Base-by-base conservation (phyloP, 2,113 vertebrate species). In the Ancistrus triradiatus region DNA sequence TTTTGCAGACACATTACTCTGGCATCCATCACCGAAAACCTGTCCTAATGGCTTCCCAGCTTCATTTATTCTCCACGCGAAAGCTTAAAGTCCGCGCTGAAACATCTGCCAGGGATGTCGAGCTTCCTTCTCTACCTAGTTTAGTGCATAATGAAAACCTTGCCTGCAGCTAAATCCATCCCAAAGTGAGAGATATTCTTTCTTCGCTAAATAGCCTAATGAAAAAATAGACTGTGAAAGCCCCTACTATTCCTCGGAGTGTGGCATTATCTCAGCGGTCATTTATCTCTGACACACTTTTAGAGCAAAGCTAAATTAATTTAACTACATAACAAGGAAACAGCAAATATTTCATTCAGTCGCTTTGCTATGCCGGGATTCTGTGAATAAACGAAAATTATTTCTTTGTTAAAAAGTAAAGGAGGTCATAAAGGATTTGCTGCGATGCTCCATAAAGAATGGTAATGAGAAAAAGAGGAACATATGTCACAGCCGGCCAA, bases 41-140 rank as follows among this genome's bases (percentile, higher is more conserved):
- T 82, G 78, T 71, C 72, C 80, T 75, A 81, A 81, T 82, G 79
- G 76, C 46, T 81, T 70, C 61, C 74, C 46, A 76, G 73, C 73
- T 78, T 74, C 67, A 66, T 77, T 58, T 60, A 58, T 59, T 68
- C 75, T 57, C 47, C 51, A 63, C 31, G 57, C 63, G 14, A 31
- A 55, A 63, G 68, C 43, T 66, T 68, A 64, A 48, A 57, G 24
- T 52, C 22, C 19, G 37, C 15, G 40, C 51, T 71, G 22, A 47
- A 59, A 57, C 33, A 27, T 70, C 63, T 50, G 47, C 43, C 13
- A 42, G 55, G 46, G 59, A 64, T 25, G 55, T 43, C 52, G 59
- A 68, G 35, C 56, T 43, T 73, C 25, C 18, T 61, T 61, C 15
- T 44, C 37, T 59, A 70, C 67, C 64, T 78, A 47, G 61, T 79